Conservation (phyloP, 2,113 vertebrate genomes). For the Hydropotes inermis region DNA sequence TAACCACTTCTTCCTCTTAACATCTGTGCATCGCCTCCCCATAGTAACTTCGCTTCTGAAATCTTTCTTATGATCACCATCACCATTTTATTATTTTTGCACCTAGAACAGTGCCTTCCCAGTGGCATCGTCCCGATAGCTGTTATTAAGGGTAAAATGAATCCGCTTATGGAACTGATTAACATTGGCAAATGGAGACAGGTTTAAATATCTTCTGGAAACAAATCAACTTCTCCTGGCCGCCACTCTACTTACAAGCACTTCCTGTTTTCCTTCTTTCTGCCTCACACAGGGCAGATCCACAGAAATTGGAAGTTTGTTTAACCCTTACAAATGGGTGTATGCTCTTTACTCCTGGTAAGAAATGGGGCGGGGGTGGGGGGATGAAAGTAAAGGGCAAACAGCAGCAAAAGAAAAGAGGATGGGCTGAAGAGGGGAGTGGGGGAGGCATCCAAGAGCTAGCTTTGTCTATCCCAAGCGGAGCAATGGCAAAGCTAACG, state of each 20-base stretch:
- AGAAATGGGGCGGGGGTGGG: not conserved
- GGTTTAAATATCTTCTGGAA: not conserved
- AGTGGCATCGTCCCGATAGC: not conserved
- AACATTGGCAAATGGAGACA: not conserved
- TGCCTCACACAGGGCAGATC: not conserved
- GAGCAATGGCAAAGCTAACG: rapidly evolving
- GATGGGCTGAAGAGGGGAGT: too few species aligned
- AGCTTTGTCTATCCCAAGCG: not conserved
- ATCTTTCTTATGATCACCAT: rapidly evolving
- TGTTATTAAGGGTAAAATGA: not conserved
- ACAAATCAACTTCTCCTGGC: not conserved
- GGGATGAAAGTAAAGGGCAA: not conserved
- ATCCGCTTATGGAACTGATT: not conserved
- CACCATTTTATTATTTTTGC: not conserved
- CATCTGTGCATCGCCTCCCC: not conserved
- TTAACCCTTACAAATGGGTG: not conserved
- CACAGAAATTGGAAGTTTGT: not conserved
- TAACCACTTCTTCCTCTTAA: not conserved
- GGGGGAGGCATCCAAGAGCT: rapidly evolving
- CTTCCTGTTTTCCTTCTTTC: not conserved
- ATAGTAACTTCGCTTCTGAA: not conserved
- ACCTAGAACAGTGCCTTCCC: not conserved
- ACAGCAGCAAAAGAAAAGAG: too few species aligned
- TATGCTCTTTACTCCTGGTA: not conserved
- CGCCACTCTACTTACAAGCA: not conserved